phyloP scores from a whole-genome alignment of 1,140 invertebrate species.

The Trichonephila clavata region DNA sequence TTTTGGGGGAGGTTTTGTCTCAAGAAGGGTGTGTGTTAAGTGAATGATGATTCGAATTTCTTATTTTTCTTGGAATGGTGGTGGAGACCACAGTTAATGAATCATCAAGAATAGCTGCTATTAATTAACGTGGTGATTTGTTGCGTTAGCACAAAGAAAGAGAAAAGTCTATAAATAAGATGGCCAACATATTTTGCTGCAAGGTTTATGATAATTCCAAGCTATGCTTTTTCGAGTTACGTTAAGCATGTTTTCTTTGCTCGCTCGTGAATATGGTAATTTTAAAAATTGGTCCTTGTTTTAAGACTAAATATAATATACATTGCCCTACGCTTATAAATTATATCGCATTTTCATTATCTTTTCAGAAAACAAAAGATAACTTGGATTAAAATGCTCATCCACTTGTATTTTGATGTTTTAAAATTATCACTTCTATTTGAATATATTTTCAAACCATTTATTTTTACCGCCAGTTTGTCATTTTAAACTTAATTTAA shows the following conservation, averaged over 20 bases:
- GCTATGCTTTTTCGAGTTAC: background rate
- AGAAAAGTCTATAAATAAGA: constrained; percentile 12
- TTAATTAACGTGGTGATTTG: background rate
- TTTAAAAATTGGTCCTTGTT: background rate
- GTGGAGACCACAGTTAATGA: background rate
- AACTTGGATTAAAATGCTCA: no score
- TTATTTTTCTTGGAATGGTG: background rate
- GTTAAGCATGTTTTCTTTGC: background rate
- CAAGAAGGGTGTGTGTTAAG: background rate
- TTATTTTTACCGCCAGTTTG: no score
- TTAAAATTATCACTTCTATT: no score
- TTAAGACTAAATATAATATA: background rate
- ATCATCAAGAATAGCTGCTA: constrained; percentile 15
- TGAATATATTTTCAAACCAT: no score
- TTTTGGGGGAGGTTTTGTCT: background rate
- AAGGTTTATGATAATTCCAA: background rate
- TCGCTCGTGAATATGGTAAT: background rate
- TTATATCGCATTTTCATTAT: no score
- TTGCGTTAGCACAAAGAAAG: background rate
- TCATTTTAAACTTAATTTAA: no score
- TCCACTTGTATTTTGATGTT: no score
- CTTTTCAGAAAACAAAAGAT: no score
- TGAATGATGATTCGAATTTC: background rate
- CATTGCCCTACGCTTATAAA: no score
- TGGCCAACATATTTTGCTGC: background rate